Conservation (phyloP, 1,140 invertebrate genomes). For the Teleogryllus occipitalis region DNA sequence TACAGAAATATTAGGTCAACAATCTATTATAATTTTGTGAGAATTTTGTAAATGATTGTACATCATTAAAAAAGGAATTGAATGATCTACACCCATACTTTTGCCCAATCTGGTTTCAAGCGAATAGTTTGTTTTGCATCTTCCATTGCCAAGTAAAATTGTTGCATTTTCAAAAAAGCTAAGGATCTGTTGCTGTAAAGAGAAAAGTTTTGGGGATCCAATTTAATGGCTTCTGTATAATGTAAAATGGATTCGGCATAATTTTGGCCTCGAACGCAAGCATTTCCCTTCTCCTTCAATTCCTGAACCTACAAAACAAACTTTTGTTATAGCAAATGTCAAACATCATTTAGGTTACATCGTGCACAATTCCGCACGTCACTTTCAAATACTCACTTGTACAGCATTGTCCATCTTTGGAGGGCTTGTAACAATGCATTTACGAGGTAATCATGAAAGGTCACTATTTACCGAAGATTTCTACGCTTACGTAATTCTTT, state of each 20-base stretch:
- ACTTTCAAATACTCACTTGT: too few relatives aligned
- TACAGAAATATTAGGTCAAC: not conserved
- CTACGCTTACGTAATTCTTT: too few relatives aligned
- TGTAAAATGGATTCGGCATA: constrained; percentile 67
- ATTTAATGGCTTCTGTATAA: constrained; percentile 70
- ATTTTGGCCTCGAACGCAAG: constrained; percentile 62
- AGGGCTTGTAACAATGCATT: too few relatives aligned
- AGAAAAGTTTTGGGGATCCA: constrained; percentile 59
- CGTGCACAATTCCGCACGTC: too few relatives aligned
- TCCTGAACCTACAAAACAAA: constrained; percentile 33
- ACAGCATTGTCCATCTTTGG: too few relatives aligned
- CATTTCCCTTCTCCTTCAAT: constrained; percentile 65
- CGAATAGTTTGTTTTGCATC: constrained; percentile 68
- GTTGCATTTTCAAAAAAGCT: constrained; percentile 67
- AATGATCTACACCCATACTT: constrained; percentile 42
- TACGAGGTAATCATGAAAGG: too few relatives aligned
- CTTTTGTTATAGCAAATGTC: too few relatives aligned
- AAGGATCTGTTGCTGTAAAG: constrained; percentile 72
- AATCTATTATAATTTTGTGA: not conserved
- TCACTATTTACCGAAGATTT: too few relatives aligned
- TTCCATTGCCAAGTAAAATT: constrained; percentile 65
- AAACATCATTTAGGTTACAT: too few relatives aligned
- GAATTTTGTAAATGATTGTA: not conserved
- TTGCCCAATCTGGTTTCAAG: constrained; percentile 69
- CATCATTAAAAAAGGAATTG: constrained; percentile 4